These are phyloP conservation scores for Glaucidium brasilianum DNA, from an alignment of 2,113 vertebrate species.

Conservation along the genomic window DNA sequence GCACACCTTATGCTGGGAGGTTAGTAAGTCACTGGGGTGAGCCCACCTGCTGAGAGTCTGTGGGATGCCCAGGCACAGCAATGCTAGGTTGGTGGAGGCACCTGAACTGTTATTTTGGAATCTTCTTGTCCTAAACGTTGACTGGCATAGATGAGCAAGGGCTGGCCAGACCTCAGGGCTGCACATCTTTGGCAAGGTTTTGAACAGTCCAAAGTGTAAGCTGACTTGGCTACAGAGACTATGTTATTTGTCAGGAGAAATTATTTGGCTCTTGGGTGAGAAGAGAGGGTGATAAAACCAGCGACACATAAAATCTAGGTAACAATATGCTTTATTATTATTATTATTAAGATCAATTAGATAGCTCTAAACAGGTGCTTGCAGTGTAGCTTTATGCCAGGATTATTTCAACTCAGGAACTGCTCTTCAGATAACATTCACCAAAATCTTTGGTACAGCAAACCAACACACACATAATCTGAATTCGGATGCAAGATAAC, in stretches of 20 bases:
- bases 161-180: background rate
- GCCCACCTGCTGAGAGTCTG: background rate
- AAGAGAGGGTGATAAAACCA: background rate
- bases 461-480: background rate
- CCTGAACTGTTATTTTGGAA: background rate
- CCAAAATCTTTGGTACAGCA: background rate
- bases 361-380: background rate
- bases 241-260: background rate
- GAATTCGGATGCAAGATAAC: background rate
- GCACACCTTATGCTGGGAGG: slow-evolving; percentile 7
- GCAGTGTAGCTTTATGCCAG: background rate
- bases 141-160: background rate
- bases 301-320: background rate
- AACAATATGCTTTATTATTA: background rate
- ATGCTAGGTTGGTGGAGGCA: background rate
- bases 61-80: background rate
- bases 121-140: background rate
- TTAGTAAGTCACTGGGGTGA: background rate
- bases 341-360: background rate
- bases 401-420: background rate
- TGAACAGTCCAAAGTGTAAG: background rate
- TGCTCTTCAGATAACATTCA: background rate
- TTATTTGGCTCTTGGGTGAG: background rate
- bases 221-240: background rate
- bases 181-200: background rate